Base-by-base conservation (phyloP, 2,797 vertebrate genomes). In the Toxotes lorentzi region DNA sequence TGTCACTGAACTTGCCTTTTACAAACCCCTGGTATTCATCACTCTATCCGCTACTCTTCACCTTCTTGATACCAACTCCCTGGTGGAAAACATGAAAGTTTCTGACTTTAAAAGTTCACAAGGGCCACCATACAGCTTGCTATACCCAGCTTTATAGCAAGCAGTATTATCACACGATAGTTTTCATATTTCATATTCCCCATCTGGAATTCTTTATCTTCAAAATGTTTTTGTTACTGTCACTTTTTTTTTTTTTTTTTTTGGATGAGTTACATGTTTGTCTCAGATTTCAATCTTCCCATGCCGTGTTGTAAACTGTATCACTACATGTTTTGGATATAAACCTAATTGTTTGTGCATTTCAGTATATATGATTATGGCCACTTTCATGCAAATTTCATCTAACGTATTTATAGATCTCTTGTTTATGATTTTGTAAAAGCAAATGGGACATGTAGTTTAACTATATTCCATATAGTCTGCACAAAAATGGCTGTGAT, bases 381-480 rank as follows among this genome's bases (percentile, higher is more conserved):
- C 40, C 47, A 73, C 3, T 76, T 81, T 81, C 47, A 41, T 78
- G 62, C 61, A 73, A 16, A 83, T 72, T 32, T 62, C 1, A 43
- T 43, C 9, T 23, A 32, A 47, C 34, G 2, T 58, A 16, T 59
- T 65, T 51, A 35, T 66, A 2, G 13, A 35, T 40, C 0, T 41
- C 2, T n/a, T 32, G 5, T 27, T 17, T 56, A 21, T 35, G 11
- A 35, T 54, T 54, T 11, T 40, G 47, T 47, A 23, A 32, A 61
- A n/a, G 2, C 0, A 32, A 32, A 40, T 32, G 4, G 5, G 23
- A 60, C 27, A 3, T 38, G 9, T 38, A 38, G 9, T 8, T 8
- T 7, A 40, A 11, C 9, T 40, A 9, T 38, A 11, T 40, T 4
- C 16, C 1, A 13, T 47, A 47, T 23, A 27, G 5, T 57, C 53